Percentiles rank a stretch among this genome's conserved stretches.
These are phyloP conservation scores for Allobates femoralis DNA, from an alignment of 2,797 vertebrate species.

Conservation along the genomic window DNA sequence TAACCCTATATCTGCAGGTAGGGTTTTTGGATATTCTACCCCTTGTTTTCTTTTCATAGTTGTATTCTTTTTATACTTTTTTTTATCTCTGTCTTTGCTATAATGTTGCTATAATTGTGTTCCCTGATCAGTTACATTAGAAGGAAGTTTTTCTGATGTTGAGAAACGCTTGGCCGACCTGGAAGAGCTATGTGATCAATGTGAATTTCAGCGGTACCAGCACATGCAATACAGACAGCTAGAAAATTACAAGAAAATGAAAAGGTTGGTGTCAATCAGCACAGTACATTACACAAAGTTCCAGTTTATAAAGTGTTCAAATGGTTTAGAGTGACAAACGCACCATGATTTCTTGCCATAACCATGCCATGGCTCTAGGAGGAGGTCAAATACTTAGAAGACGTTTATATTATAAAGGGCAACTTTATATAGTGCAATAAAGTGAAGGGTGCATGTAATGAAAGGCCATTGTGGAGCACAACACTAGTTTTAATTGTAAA, in stretches of 20 bases:
- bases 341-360: too few species aligned
- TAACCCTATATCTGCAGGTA: too few species aligned
- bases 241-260: slow-evolving; percentile 89
- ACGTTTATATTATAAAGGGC: too few species aligned
- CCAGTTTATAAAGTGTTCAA: background rate
- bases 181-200: slow-evolving; percentile 89
- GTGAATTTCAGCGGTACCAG: slow-evolving; percentile 86
- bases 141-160: slow-evolving; percentile 91
- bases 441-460: too few species aligned
- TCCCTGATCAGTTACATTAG: slow-evolving; percentile 73
- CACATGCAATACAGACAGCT: slow-evolving; percentile 82
- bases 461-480: too few species aligned
- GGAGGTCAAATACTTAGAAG: too few species aligned
- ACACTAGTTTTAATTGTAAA: too few species aligned
- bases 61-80: background rate
- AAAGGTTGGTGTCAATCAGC: slow-evolving; percentile 79
- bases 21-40: too few species aligned
- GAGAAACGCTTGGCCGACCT: slow-evolving; percentile 86
- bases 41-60: too few species aligned
- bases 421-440: too few species aligned
- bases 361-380: too few species aligned
- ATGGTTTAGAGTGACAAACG: background rate
- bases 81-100: background rate
- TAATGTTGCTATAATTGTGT: background rate
- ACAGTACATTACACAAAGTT: too few species aligned